These are phyloP conservation scores for Troglohyphantes excavatus DNA, from an alignment of 2,888 invertebrate genomes.

Conservation along the genomic window DNA sequence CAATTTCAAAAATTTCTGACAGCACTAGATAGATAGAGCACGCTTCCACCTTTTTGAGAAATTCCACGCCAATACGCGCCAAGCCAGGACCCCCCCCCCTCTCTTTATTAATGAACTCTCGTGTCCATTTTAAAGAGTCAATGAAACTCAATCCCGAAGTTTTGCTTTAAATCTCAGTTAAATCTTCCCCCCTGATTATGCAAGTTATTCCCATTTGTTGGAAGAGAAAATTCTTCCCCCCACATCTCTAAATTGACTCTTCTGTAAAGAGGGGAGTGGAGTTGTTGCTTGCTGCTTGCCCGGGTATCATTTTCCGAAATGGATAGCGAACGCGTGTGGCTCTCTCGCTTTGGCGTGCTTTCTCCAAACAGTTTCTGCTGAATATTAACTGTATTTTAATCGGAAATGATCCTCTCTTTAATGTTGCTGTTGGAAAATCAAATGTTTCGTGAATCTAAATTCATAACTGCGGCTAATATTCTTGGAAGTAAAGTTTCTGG, in stretches of 20 bases:
- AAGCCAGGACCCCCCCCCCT: constrained; percentile 31
- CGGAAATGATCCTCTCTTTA: constrained; percentile 76
- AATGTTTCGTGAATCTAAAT: constrained; percentile 78
- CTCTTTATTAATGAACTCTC: constrained; percentile 57
- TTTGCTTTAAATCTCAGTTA: constrained; percentile 77
- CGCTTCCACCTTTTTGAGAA: neutral
- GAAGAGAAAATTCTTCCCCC: constrained; percentile 63
- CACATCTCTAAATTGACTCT: constrained; percentile 48
- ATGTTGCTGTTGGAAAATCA: constrained; percentile 70
- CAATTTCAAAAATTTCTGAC: neutral
- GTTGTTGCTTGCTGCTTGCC: neutral
- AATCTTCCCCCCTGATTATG: constrained; percentile 70
- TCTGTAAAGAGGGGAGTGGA: neutral
- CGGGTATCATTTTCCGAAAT: constrained; percentile 62
- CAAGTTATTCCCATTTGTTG: constrained; percentile 72
- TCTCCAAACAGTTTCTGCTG: constrained; percentile 71
- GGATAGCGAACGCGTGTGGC: constrained; percentile 50
- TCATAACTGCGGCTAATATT: constrained; percentile 73
- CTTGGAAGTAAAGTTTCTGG: constrained; percentile 75
- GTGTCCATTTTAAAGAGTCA: constrained; percentile 52
- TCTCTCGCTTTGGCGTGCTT: constrained; percentile 48
- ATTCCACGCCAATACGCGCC: constrained; percentile 56
- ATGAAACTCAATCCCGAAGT: constrained; percentile 74
- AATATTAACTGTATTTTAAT: constrained; percentile 79
- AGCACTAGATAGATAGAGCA: neutral